Conservation (phyloP, 1,140 invertebrate species). For the Yoshiicerus persimilis region DNA sequence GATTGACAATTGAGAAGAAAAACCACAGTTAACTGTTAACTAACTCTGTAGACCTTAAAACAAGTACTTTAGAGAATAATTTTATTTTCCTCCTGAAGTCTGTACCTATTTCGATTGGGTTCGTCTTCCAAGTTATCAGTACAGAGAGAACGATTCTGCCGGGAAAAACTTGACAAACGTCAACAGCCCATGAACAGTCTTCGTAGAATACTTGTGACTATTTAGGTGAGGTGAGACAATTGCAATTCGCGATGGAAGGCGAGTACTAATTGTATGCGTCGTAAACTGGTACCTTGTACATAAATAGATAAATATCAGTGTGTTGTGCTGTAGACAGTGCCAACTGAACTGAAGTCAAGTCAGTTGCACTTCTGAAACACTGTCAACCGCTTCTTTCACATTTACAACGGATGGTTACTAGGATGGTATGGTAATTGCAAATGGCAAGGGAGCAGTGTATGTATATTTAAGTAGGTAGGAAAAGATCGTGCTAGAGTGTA, state of each 20-base stretch:
- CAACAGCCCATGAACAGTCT: neutral
- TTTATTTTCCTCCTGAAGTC: neutral
- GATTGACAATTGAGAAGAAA: neutral
- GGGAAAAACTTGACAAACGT: neutral
- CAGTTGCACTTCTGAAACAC: neutral
- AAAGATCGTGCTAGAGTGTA: no score
- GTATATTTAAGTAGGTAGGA: no score
- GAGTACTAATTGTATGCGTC: neutral
- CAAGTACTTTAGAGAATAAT: neutral
- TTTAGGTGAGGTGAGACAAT: constrained; percentile 31
- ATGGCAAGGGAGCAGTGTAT: neutral
- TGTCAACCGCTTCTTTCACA: neutral
- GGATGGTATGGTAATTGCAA: neutral
- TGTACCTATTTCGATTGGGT: neutral
- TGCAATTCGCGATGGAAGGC: constrained; percentile 13
- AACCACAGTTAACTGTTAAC: neutral
- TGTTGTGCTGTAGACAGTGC: neutral
- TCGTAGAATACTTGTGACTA: neutral
- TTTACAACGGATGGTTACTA: neutral
- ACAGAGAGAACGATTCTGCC: neutral
- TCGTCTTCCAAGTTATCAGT: neutral
- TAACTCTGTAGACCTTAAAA: neutral
- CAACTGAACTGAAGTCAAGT: neutral
- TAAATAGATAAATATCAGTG: neutral
- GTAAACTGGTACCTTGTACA: neutral